Evolutionary conservation across 2,797 vertebrate genomes (phyloP), one percentile per base, ranked within the genome.

Genomic region (Prunella strophiata): DNA sequence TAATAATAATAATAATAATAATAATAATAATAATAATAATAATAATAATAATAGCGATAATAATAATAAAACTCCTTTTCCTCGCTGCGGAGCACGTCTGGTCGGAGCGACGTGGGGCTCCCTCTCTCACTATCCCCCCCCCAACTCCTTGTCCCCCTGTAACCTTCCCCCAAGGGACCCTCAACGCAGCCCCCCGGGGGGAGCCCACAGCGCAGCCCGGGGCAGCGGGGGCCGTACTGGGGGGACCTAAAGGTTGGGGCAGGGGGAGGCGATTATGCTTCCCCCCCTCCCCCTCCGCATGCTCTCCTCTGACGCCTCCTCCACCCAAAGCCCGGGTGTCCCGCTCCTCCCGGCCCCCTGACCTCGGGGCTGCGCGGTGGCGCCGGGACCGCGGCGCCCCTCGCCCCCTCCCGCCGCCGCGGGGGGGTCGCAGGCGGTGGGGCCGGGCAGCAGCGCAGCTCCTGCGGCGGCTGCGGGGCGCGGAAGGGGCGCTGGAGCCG

Each of bases 21-120:
- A n/a, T n/a, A 66, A 45, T 54, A 62, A 91, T 77, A 94, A 89
- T 36, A 91, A 93, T 7, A 96, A 89, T 42, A 91, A 93, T 97
- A 95, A 96, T 98, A 96, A 97, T 97, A 79, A 86, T 70, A 20
- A 85, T 47, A 19, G 63, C 16, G 30, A 34, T 68, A 80, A 65
- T 86, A 86, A 95, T 92, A 90, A 94, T 93, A 92, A 94, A 95
- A 66, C 40, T 76, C 73, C 34, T 40, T 80, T 88, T 78, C 63
- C 78, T 82, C 70, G 7, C 42, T 50, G 63, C 36, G 12, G 19
- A 68, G 48, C 23, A 70, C 25, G 62, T 73, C 73, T 86, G 52
- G 25, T 45, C 9, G 16, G 13, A 68, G 50, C 5, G 30, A 75
- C 42, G 3, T 2, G 43, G 70, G 59, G 47, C 8, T 75, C 63